Evolutionary conservation across 2,888 invertebrate species (phyloP).

Genomic region (Morinoia aosen): DNA sequence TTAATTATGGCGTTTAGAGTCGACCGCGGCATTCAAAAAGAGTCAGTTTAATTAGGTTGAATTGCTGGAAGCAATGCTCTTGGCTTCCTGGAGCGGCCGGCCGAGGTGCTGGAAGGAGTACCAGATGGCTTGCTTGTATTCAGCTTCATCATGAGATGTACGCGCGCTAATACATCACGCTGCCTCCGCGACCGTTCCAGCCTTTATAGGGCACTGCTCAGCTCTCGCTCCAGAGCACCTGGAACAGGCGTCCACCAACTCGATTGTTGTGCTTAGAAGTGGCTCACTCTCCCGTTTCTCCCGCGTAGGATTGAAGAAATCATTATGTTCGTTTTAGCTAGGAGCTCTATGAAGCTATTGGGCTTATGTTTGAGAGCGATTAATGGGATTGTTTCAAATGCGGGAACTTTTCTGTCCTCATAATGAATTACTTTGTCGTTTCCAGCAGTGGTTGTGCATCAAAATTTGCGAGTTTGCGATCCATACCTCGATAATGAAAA

Average conservation of each 20-base stretch:
- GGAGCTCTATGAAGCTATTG: neutral
- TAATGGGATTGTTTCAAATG: neutral
- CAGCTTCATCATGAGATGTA: constrained; percentile 21
- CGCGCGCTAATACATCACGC: neutral
- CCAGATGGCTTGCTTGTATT: constrained; percentile 19
- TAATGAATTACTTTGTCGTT: neutral
- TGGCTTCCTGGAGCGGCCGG: neutral
- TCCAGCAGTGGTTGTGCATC: too few species aligned
- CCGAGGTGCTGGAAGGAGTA: constrained; percentile 10
- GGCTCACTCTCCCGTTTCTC: neutral
- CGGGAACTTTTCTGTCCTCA: neutral
- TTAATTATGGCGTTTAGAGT: constrained; percentile 41
- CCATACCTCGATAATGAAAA: too few species aligned
- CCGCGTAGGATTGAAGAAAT: neutral
- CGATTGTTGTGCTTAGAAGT: neutral
- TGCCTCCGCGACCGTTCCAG: neutral
- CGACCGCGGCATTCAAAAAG: constrained; percentile 42
- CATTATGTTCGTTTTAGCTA: neutral
- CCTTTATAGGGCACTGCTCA: neutral
- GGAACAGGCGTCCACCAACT: neutral
- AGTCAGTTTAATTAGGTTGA: constrained; percentile 51
- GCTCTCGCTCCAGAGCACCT: neutral
- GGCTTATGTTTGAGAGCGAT: too few species aligned
- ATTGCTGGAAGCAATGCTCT: constrained; percentile 42
- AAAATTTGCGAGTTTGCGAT: too few species aligned